A percentile compares a stretch with the other conserved stretches of the same genome.
phyloP scores from a whole-genome alignment of 2,888 invertebrate genomes.

The Cistogaster globosa region DNA sequence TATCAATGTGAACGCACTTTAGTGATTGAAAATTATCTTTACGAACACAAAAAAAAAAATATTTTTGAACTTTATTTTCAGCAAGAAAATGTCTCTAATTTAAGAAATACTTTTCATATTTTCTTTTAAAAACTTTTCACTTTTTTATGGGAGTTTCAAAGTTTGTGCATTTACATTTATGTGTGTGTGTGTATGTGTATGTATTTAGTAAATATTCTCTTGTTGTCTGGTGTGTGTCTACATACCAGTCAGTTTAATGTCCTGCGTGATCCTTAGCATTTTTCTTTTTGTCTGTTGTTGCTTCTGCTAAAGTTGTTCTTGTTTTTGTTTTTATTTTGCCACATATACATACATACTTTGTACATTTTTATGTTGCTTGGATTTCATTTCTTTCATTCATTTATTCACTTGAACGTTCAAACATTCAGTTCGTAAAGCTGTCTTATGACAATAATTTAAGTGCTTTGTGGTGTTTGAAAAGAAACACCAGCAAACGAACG shows the following conservation, averaged over 20 bases:
- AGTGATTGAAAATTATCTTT: background rate
- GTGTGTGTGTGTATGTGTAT: background rate
- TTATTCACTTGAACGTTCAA: constrained; percentile 20
- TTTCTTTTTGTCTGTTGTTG: constrained; percentile 41
- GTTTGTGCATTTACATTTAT: background rate
- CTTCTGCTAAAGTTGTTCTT: background rate
- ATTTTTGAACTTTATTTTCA: constrained; percentile 46
- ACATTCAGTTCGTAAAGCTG: constrained; percentile 29
- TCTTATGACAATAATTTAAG: constrained; percentile 63
- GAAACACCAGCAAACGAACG: constrained; percentile 18
- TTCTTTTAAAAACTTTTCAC: constrained; percentile 29
- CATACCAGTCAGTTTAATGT: constrained; percentile 66
- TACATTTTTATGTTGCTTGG: constrained; percentile 7
- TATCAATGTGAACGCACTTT: constrained; percentile 20
- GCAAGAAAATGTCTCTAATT: constrained; percentile 25
- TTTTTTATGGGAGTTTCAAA: constrained; percentile 36
- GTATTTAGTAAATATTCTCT: constrained; percentile 7
- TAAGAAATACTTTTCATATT: constrained; percentile 22
- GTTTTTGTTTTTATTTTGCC: constrained; percentile 15
- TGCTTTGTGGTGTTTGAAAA: constrained; percentile 58
- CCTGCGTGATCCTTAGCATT: constrained; percentile 64
- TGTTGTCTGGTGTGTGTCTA: constrained; percentile 56
- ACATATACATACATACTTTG: constrained; percentile 20
- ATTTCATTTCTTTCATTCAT: constrained; percentile 8
- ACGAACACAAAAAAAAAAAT: constrained; percentile 11